Percentiles rank a stretch among this genome's conserved stretches.
phyloP scores from a whole-genome alignment of 2,113 vertebrate species.

The Polypterus bichir region DNA sequence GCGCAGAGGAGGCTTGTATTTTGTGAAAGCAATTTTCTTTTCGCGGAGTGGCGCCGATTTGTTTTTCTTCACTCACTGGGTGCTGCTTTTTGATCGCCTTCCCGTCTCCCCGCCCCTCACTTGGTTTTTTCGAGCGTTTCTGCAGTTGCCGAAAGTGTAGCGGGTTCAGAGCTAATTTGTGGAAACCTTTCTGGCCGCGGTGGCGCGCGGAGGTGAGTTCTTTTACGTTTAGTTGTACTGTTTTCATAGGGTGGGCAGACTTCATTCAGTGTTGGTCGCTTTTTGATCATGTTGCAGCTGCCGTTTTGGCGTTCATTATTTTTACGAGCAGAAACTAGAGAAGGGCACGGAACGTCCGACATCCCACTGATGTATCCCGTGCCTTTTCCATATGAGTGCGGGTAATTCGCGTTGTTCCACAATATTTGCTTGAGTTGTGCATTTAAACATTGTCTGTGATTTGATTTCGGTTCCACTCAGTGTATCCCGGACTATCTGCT shows the following conservation, averaged over 20 bases:
- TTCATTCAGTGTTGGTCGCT: background rate
- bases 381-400: background rate
- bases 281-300: background rate
- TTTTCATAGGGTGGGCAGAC: background rate
- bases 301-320: background rate
- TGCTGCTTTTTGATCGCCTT: background rate
- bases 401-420: background rate
- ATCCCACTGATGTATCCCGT: background rate
- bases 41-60: background rate
- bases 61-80: background rate
- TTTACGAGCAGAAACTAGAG: background rate
- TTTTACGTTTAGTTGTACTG: background rate
- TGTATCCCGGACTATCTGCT: background rate
- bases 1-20: background rate
- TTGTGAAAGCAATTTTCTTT: slow-evolving; percentile 2
- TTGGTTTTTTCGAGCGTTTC: background rate
- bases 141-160: background rate
- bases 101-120: background rate
- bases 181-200: slow-evolving; percentile 1
- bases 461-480: too few species aligned
- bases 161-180: background rate
- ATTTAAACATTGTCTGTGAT: background rate
- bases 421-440: background rate
- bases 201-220: slow-evolving; percentile 10
- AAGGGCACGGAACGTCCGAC: background rate